Evolutionary conservation across 2,113 vertebrate genomes (phyloP).

Genomic region (Ploceus nigricollis): DNA sequence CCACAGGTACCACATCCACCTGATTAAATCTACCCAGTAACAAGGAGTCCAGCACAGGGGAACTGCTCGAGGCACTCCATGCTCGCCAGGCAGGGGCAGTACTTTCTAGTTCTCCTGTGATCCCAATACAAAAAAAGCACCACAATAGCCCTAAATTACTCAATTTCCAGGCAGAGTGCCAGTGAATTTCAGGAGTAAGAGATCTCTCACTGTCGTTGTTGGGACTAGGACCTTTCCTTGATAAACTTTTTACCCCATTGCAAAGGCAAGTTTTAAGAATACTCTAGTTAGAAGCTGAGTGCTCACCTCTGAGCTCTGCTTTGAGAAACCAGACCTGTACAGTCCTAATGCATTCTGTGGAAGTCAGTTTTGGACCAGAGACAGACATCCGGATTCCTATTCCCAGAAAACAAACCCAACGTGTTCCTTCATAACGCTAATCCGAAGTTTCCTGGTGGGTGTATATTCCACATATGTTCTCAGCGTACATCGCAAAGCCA

Average conservation of each 20-base stretch:
- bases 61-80: accelerated
- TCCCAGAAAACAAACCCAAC: not conserved
- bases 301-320: not conserved
- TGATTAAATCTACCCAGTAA: not conserved
- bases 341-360: accelerated
- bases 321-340: not conserved
- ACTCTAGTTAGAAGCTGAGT: accelerated
- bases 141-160: not conserved
- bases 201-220: not conserved
- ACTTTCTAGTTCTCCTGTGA: not conserved
- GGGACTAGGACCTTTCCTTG: not conserved
- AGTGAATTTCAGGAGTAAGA: not conserved
- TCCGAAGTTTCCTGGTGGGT: not conserved
- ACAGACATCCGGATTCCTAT: not conserved
- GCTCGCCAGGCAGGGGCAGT: not conserved
- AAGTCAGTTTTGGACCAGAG: not conserved
- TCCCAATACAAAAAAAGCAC: not conserved
- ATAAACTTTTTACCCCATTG: not conserved
- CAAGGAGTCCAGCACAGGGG: not conserved
- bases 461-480: accelerated
- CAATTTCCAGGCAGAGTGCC: not conserved
- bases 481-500: accelerated
- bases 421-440: not conserved
- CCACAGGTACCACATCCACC: not conserved
- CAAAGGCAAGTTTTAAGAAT: not conserved